Evolutionary conservation across 2,888 invertebrate species (phyloP).

Genomic region (Catocala sponsa): DNA sequence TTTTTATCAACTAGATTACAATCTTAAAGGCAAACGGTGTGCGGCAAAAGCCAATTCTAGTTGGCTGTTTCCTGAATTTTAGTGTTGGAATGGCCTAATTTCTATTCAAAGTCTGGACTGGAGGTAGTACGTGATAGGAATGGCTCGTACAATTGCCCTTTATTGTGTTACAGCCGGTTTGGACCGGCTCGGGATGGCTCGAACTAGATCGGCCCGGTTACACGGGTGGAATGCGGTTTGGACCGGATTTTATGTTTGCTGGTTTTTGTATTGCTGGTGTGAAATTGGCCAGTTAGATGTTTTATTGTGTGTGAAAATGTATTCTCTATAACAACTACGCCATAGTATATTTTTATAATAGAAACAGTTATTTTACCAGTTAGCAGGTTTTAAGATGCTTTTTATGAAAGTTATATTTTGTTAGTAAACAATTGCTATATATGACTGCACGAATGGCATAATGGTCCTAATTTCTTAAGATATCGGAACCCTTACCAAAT

Average conservation of each 20-base stretch:
- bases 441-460: too few relatives aligned
- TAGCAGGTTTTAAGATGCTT: too few relatives aligned
- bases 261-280: conserved; percentile 18
- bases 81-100: conserved; percentile 64
- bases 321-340: too few relatives aligned
- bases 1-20: conserved; percentile 42
- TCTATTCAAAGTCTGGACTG: conserved; percentile 63
- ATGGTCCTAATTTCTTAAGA: too few relatives aligned
- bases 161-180: conserved; percentile 68
- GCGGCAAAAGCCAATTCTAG: conserved; percentile 45
- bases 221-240: conserved; percentile 50
- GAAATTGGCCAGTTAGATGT: not conserved
- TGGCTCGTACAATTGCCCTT: conserved; percentile 63
- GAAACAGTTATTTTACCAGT: too few relatives aligned
- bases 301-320: too few relatives aligned
- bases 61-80: conserved; percentile 47
- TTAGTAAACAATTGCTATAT: too few relatives aligned
- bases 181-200: conserved; percentile 42
- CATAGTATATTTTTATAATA: too few relatives aligned
- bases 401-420: too few relatives aligned
- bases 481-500: too few relatives aligned
- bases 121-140: conserved; percentile 67
- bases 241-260: conserved; percentile 43
- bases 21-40: conserved; percentile 40
- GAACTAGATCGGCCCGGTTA: conserved; percentile 46